These are phyloP conservation scores for Schlechtendalia chinensis DNA, from an alignment of 1,140 invertebrate species.

Conservation along the genomic window DNA sequence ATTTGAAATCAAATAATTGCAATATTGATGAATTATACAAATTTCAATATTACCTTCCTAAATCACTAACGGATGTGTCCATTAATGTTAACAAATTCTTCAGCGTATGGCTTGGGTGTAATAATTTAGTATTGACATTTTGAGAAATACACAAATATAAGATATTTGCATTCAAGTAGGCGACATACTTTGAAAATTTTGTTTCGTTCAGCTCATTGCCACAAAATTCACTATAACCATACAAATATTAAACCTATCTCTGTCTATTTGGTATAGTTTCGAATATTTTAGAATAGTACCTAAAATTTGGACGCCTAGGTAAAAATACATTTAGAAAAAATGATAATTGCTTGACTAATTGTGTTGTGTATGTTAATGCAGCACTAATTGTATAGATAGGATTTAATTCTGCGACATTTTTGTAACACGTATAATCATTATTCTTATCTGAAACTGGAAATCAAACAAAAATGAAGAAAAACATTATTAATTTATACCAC, in stretches of 20 bases:
- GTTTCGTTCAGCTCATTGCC: slow-evolving; percentile 67
- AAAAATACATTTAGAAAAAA: slow-evolving; percentile 74
- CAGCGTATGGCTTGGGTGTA: slow-evolving; percentile 70
- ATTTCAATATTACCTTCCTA: slow-evolving; percentile 64
- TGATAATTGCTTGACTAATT: slow-evolving; percentile 75
- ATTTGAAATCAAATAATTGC: no score
- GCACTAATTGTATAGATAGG: slow-evolving; percentile 73
- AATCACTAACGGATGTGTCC: slow-evolving; percentile 64
- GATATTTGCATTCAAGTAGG: slow-evolving; percentile 77
- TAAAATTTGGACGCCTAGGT: slow-evolving; percentile 73
- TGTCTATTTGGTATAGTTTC: background rate
- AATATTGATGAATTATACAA: background rate
- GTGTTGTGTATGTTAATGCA: slow-evolving; percentile 76
- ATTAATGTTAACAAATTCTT: slow-evolving; percentile 73
- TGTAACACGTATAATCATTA: slow-evolving; percentile 61
- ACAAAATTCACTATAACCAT: slow-evolving; percentile 71
- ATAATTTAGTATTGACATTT: slow-evolving; percentile 64
- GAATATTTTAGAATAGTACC: slow-evolving; percentile 58
- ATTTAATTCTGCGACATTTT: slow-evolving; percentile 63
- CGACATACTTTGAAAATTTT: slow-evolving; percentile 72
- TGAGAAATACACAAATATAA: slow-evolving; percentile 79
- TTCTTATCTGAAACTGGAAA: slow-evolving; percentile 66
- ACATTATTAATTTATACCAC: slow-evolving; percentile 19
- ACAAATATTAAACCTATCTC: slow-evolving; percentile 17
- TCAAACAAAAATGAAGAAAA: slow-evolving; percentile 34